Evolutionary conservation across 2,888 invertebrate genomes (phyloP).

Genomic region (Sepioteuthis lessoniana): DNA sequence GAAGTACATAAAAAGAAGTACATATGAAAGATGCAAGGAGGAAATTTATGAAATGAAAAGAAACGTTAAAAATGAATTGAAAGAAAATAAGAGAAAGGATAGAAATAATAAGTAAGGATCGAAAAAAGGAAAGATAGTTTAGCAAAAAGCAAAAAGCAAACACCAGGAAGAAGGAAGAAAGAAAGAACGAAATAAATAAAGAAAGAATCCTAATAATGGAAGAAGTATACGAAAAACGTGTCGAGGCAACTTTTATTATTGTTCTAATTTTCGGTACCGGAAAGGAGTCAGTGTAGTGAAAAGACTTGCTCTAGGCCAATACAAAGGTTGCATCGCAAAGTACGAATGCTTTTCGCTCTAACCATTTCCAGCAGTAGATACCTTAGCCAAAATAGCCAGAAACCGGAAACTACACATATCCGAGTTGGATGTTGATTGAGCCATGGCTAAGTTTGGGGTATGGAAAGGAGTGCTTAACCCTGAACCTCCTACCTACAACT

Average conservation of each 20-base stretch:
- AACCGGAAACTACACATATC: constrained; percentile 18
- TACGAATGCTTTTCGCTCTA: neutral
- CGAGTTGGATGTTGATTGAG: neutral
- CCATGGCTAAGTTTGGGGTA: neutral
- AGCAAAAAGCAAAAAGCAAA: neutral
- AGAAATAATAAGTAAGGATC: too few species aligned
- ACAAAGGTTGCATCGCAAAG: neutral
- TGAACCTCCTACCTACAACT: neutral
- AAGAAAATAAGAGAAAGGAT: too few species aligned
- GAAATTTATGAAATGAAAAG: neutral
- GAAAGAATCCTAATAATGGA: neutral
- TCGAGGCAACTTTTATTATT: neutral
- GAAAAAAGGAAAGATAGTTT: too few species aligned
- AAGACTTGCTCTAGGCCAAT: neutral
- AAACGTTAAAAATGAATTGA: too few species aligned
- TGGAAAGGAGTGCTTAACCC: neutral
- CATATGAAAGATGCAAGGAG: neutral
- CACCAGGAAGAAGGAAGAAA: neutral
- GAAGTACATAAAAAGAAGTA: neutral
- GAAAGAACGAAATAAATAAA: too few species aligned
- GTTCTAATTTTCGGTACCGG: neutral
- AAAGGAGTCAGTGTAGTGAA: neutral
- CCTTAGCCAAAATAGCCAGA: neutral
- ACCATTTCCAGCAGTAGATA: neutral
- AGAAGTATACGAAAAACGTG: neutral